Evolutionary conservation across 2,113 vertebrate genomes (phyloP), one percentile per base, ranked within the genome.

Genomic region (Bos indicus): DNA sequence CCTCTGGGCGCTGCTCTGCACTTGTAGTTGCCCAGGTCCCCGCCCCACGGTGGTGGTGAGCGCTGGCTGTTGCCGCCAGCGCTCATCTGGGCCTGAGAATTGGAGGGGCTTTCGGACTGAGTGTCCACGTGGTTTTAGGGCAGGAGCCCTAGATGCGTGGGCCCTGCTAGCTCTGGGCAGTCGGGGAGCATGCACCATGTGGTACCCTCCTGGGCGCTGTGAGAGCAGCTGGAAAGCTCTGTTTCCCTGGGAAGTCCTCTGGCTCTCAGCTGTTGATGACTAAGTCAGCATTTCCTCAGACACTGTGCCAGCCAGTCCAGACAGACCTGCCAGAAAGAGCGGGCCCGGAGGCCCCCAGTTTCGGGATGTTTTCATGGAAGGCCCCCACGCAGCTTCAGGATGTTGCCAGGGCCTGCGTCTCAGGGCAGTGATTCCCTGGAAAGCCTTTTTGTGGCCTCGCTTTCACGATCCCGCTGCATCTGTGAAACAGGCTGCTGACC

Each of bases 141-240:
- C 62, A 40, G n/a, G 2, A 62, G 30, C 46, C 15, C 33, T 26
- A 16, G 7, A n/a, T 13, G 2, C 28, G 7, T 2, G 10, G 48
- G 51, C 4, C 40, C 25, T 57, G 12, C 51, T 4, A 2, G n/a
- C 64, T 8, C 7, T 26, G 48, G 52, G 48, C 36, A 21, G 11
- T 0, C 0, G 4, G 26, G 71, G 10, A 8, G 0, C 0, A 1
- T 1, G 4, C 43, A 62, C 19, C 12, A 19, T 0, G 10, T 11
- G 28, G 10, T 12, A 5, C 36, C 17, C 0, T n/a, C 46, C 17
- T 2, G 0, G 6, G 23, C 11, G 10, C 46, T 36, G 6, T 11
- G 57, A n/a, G 62, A 81, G 7, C 33, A 19, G n/a, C 19, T 62
- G 4, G 23, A 28, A 19, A 30, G 81, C 26, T 23, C 56, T 3